A percentile compares a stretch with the other conserved stretches of the same genome.
These are phyloP conservation scores for Reinhardtius hippoglossoides DNA, from an alignment of 2,113 vertebrate species.

Conservation along the genomic window DNA sequence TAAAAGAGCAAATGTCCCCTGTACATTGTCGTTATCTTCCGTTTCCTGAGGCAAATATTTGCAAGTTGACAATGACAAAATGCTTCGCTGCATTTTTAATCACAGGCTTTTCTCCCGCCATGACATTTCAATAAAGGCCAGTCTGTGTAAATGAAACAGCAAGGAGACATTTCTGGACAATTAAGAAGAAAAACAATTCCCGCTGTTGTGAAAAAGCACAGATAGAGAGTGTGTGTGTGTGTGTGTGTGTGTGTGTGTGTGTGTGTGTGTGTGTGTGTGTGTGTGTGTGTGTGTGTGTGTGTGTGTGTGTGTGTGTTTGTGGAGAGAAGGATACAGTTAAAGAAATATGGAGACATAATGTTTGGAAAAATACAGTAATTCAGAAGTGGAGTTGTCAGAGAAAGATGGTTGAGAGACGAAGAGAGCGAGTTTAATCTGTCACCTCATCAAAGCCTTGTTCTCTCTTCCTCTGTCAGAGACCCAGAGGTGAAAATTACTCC, in stretches of 20 bases:
- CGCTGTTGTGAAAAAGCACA: slow-evolving; percentile 1
- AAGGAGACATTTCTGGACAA: slow-evolving; percentile 36
- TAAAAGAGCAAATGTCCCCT: neutral
- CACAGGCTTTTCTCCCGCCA: slow-evolving; percentile 32
- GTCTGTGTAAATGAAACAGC: slow-evolving; percentile 33
- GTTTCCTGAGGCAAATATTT: slow-evolving; percentile 54
- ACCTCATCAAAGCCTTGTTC: slow-evolving; percentile 1
- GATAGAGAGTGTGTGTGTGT: slow-evolving; percentile 8
- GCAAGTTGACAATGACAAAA: slow-evolving; percentile 53
- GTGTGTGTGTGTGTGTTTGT: slow-evolving; percentile 19
- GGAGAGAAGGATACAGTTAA: slow-evolving; percentile 1
- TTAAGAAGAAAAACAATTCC: slow-evolving; percentile 33
- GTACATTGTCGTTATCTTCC: slow-evolving; percentile 16
- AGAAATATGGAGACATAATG: slow-evolving; percentile 2
- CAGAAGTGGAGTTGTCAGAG: neutral
- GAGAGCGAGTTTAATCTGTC: slow-evolving; percentile 17
- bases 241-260: slow-evolving; percentile 4
- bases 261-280: slow-evolving; percentile 12
- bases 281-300: slow-evolving; percentile 8
- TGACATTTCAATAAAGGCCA: slow-evolving; percentile 56
- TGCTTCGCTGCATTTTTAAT: slow-evolving; percentile 56
- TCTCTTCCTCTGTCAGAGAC: slow-evolving; percentile 2
- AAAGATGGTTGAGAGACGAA: neutral
- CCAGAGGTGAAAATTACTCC: neutral
- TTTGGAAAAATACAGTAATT: slow-evolving; percentile 22